Conservation (phyloP, 2,888 invertebrate species). For the Thereva nobilitata region DNA sequence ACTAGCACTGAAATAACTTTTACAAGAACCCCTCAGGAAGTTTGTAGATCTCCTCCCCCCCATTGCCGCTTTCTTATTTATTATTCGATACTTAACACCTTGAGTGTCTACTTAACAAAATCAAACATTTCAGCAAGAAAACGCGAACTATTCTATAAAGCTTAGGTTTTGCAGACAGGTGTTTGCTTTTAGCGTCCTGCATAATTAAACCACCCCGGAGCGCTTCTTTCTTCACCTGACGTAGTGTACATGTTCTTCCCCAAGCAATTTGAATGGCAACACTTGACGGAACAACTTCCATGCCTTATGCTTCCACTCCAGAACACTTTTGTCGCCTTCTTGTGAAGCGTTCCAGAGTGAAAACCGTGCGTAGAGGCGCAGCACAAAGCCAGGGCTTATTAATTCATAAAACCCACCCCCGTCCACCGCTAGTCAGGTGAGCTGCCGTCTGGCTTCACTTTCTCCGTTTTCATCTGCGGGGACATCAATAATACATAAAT, state of each 20-base stretch:
- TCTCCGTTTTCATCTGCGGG: slow-evolving; percentile 8
- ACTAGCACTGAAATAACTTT: no score
- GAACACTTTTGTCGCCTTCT: slow-evolving; percentile 28
- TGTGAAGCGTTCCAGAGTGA: slow-evolving; percentile 2
- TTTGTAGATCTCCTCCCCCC: no score
- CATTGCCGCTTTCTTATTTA: no score
- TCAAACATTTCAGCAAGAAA: slow-evolving; percentile 17
- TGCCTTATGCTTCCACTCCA: neutral
- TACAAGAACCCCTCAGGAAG: no score
- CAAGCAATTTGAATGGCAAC: slow-evolving; percentile 21
- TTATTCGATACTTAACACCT: no score
- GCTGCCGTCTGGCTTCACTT: neutral
- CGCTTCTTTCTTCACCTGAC: neutral
- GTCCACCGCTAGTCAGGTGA: slow-evolving; percentile 1
- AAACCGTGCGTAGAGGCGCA: slow-evolving; percentile 10
- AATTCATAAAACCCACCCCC: slow-evolving; percentile 22
- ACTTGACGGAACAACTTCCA: slow-evolving; percentile 28
- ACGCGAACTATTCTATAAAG: no score
- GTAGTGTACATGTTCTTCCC: slow-evolving; percentile 10
- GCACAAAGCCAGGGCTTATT: slow-evolving; percentile 20
- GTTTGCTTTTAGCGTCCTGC: slow-evolving; percentile 27
- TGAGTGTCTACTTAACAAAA: neutral
- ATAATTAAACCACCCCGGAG: slow-evolving; percentile 27
- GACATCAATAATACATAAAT: slow-evolving; percentile 41
- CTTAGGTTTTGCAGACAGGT: slow-evolving; percentile 1